These are phyloP conservation scores for Cassiopea xamachana DNA, from an alignment of 30 jellyfish, hydroid and myxozoan genomes.

Conservation along the genomic window DNA sequence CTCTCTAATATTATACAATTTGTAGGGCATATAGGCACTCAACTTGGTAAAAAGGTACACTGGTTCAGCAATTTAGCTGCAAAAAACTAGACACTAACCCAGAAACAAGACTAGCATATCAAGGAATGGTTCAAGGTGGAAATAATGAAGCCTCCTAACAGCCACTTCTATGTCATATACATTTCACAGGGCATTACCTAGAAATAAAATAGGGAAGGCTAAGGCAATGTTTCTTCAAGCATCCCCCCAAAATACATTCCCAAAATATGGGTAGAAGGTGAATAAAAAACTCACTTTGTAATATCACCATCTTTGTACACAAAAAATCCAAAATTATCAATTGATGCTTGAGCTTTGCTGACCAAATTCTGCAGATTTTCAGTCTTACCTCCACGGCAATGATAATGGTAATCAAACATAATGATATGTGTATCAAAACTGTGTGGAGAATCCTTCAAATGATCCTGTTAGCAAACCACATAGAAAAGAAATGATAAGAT, in stretches of 20 bases:
- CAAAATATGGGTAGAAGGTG: neutral
- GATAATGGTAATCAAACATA: slow-evolving; percentile 86
- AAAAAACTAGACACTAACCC: too few species aligned
- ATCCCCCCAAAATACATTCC: neutral
- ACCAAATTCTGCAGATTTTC: slow-evolving; percentile 78
- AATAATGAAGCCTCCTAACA: too few species aligned
- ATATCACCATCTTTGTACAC: slow-evolving; percentile 66
- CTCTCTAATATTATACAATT: too few species aligned
- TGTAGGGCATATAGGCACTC: too few species aligned
- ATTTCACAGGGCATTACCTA: too few species aligned
- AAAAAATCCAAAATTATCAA: slow-evolving; percentile 83
- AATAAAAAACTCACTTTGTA: slow-evolving; percentile 45
- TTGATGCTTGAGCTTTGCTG: slow-evolving; percentile 89
- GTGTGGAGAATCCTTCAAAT: slow-evolving; percentile 87
- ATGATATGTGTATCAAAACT: slow-evolving; percentile 95
- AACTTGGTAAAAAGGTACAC: too few species aligned
- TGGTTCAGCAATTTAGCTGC: too few species aligned
- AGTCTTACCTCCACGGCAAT: slow-evolving; percentile 93
- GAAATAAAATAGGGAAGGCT: too few species aligned
- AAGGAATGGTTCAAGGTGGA: too few species aligned
- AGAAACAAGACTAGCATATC: too few species aligned
- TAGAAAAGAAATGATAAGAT: neutral
- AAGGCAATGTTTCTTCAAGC: too few species aligned
- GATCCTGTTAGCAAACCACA: slow-evolving; percentile 55
- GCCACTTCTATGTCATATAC: too few species aligned